phyloP scores from a whole-genome alignment of 1,140 invertebrate species.

The Hyphantria cunea region DNA sequence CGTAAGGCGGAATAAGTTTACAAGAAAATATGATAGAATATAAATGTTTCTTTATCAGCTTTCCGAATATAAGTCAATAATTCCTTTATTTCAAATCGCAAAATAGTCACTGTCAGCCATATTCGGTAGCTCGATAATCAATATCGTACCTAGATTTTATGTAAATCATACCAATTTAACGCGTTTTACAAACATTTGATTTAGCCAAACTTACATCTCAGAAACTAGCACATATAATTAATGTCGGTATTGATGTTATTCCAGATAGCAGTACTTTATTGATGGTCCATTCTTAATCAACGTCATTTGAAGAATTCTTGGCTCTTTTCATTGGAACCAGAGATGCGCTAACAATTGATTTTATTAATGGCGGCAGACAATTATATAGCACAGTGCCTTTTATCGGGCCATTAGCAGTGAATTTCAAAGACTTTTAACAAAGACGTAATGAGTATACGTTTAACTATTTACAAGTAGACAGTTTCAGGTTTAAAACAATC shows the following conservation, averaged over 20 bases:
- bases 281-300: conserved; percentile 71
- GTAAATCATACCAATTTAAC: conserved; percentile 2
- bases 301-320: conserved; percentile 50
- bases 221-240: conserved; percentile 54
- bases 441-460: too few species aligned
- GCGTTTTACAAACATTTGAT: conserved; percentile 17
- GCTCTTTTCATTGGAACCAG: conserved; percentile 28
- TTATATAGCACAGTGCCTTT: conserved; percentile 22
- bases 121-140: neutral
- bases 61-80: too few species aligned
- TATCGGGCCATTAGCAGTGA: neutral
- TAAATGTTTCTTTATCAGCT: too few species aligned
- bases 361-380: conserved; percentile 24
- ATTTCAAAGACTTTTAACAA: neutral
- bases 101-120: neutral
- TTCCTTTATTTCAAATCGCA: too few species aligned
- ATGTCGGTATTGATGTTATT: conserved; percentile 56
- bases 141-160: neutral
- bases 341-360: conserved; percentile 27
- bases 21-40: too few species aligned
- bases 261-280: conserved; percentile 57
- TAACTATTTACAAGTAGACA: too few species aligned
- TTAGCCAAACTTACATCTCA: conserved; percentile 4
- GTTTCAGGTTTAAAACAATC: too few species aligned
- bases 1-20: too few species aligned